Evolutionary conservation across 2,113 vertebrate genomes (phyloP).

Genomic region (Periophthalmodon schlosseri): DNA sequence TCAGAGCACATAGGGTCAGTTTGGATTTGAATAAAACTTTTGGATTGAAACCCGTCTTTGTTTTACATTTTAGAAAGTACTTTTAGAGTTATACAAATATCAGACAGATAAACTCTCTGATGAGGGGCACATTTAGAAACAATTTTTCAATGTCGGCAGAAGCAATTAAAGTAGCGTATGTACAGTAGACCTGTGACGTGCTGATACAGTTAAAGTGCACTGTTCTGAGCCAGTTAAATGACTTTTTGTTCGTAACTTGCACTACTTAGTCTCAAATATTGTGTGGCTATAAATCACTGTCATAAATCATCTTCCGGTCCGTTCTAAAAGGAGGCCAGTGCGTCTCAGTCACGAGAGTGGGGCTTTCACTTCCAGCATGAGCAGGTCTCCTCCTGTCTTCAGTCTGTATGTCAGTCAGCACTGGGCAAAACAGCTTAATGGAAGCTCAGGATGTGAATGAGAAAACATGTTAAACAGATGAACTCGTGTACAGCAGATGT

Average conservation of each 20-base stretch:
- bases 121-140: neutral
- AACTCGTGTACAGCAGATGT: conserved; percentile 45
- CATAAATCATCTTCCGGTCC: conserved; percentile 40
- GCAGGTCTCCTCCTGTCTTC: conserved; percentile 55
- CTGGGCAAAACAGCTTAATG: conserved; percentile 20
- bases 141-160: neutral
- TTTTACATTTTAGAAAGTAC: conserved; percentile 14
- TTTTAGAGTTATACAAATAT: conserved; percentile 21
- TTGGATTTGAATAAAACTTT: conserved; percentile 3
- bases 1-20: conserved; percentile 18
- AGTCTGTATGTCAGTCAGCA: conserved; percentile 61
- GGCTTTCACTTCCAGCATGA: conserved; percentile 34
- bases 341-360: conserved; percentile 27
- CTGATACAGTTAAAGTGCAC: neutral
- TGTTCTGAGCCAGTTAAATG: neutral
- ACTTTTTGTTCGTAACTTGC: neutral
- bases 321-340: conserved; percentile 39
- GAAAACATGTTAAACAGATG: conserved; percentile 53
- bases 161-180: neutral
- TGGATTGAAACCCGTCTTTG: conserved; percentile 5
- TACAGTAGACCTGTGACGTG: neutral
- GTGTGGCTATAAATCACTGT: conserved; percentile 31
- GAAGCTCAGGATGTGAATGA: conserved; percentile 55
- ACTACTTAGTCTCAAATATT: conserved; percentile 20
- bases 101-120: neutral